Base-by-base conservation (phyloP, 2,797 vertebrate species). In the Falco novaeseelandiae region DNA sequence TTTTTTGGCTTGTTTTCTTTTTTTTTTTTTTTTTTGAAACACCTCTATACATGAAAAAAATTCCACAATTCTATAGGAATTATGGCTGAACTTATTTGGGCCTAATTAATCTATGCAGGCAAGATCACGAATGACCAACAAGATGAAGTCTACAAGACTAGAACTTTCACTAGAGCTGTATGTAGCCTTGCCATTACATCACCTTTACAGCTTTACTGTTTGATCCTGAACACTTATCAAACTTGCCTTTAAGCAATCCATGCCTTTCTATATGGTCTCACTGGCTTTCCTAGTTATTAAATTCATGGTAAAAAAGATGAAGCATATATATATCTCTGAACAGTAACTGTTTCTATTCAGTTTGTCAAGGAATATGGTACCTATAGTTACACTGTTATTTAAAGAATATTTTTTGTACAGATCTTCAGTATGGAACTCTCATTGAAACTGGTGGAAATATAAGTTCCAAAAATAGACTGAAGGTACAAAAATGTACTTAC, bases 111-210 rank as follows among this genome's bases (percentile, higher is more conserved):
- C 32, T 78, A 10, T 8, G 2, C 2, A 87, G 27, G 6, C 12
- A 84, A 22, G 12, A n/a, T 30, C 19, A 25, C 0, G 0, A 83
- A 34, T 6, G 5, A 25, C 12, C 17, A 76, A 49, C 10, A 57
- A 63, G 26, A 54, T 14, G 15, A 83, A 72, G 18, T 40, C 18
- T 49, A 14, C 5, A 78, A 44, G 54, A 54, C n/a, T 8, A 42
- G 12, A 67, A 63, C 4, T 44, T 23, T 26, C 0, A 15, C 15
- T 29, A 83, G 13, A 79, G 17, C 26, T 46, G 16, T 11, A 17
- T 2, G 20, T 6, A 67, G 18, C 22, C 26, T 72, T 5, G 1
- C 21, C 6, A 0, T 20, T 42, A 42, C 32, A 55, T 15, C 29
- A 20, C 4, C 27, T 78, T 42, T 65, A 25, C 79, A 83, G 17